phyloP scores from a whole-genome alignment of 2,113 vertebrate genomes.

The Cyanoderma ruficeps region DNA sequence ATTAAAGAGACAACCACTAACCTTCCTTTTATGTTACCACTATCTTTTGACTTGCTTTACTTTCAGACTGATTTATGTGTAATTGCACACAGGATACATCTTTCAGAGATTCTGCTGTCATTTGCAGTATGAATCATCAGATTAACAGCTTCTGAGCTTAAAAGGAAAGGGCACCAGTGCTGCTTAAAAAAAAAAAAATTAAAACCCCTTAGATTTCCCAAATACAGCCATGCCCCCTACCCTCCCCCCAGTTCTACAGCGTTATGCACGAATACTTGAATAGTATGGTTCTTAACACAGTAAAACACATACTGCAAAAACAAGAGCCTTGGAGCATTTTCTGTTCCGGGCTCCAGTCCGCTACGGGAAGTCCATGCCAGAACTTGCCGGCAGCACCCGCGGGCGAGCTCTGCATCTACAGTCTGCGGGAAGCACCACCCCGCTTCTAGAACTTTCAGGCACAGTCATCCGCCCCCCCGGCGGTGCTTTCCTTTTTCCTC shows the following conservation, averaged over 20 bases:
- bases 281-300: background rate
- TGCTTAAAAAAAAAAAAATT: background rate
- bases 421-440: conserved; percentile 25
- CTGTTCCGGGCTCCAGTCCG: background rate
- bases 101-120: background rate
- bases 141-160: background rate
- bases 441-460: conserved; percentile 49
- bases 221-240: background rate
- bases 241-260: background rate
- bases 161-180: background rate
- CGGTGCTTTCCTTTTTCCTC: too few relatives aligned
- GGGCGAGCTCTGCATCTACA: background rate
- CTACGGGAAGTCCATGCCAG: rapidly evolving
- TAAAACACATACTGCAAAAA: background rate
- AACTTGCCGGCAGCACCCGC: background rate
- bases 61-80: background rate
- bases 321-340: background rate
- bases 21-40: rapidly evolving
- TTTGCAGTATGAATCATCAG: background rate
- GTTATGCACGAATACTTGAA: background rate
- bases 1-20: background rate
- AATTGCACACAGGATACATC: background rate
- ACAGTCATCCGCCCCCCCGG: background rate
- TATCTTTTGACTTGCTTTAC: background rate
- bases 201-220: background rate